phyloP scores from a whole-genome alignment of 1,140 invertebrate species.

The Drosophila burlai region DNA sequence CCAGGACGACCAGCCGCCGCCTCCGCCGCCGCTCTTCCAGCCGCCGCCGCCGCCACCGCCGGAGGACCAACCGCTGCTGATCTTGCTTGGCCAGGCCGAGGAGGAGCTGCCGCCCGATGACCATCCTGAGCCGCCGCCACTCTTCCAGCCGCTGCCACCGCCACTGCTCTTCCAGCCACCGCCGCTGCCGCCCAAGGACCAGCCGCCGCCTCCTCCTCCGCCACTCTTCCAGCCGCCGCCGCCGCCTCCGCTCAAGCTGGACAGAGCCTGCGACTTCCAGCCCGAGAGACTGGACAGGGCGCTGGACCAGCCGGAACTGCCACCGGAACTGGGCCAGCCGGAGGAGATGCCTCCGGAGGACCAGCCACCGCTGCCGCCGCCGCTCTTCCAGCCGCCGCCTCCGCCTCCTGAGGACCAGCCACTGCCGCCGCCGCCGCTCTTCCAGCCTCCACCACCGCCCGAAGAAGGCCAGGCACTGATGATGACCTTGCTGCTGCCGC shows the following conservation, averaged over 20 bases:
- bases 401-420: constrained; percentile 44
- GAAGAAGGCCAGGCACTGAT: constrained; percentile 45
- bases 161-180: constrained; percentile 31
- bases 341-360: constrained; percentile 28
- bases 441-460: constrained; percentile 47
- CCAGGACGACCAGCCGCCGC: constrained; percentile 36
- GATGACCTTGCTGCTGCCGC: constrained; percentile 35
- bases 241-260: constrained; percentile 15
- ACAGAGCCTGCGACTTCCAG: constrained; percentile 34
- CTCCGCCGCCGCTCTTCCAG: constrained; percentile 32
- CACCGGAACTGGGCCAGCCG: constrained; percentile 29
- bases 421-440: constrained; percentile 23
- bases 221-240: constrained; percentile 8
- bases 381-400: constrained; percentile 42
- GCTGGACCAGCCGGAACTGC: constrained; percentile 30
- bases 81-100: constrained; percentile 42
- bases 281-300: constrained; percentile 30
- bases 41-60: constrained; percentile 41
- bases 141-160: constrained; percentile 19
- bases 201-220: constrained; percentile 23
- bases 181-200: constrained; percentile 36
- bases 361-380: constrained; percentile 34
- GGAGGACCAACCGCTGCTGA: constrained; percentile 49
- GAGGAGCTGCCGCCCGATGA: constrained; percentile 40
- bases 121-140: constrained; percentile 35